These are phyloP conservation scores for Argyra leucocephala DNA, from an alignment of 2,888 invertebrate species.

Conservation along the genomic window DNA sequence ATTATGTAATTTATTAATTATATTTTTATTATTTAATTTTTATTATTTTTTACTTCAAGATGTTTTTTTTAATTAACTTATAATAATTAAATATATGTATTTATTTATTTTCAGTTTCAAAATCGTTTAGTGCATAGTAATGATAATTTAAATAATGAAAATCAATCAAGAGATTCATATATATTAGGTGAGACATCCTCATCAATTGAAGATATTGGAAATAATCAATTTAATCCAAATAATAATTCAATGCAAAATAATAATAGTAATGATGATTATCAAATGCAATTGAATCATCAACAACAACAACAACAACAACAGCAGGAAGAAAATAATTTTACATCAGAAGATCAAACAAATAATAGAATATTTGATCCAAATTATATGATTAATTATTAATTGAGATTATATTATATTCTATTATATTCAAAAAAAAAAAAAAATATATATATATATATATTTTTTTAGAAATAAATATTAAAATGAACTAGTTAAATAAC, in stretches of 20 bases:
- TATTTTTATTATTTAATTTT: too few species aligned
- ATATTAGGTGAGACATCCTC: slow-evolving; percentile 21
- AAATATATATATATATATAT: neutral
- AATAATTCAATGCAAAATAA: neutral
- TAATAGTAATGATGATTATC: neutral
- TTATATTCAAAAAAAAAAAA: neutral
- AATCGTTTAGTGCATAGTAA: neutral
- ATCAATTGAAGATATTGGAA: slow-evolving; percentile 22
- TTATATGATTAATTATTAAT: neutral
- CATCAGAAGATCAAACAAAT: neutral
- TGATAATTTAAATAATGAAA: slow-evolving; percentile 7
- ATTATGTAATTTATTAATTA: too few species aligned
- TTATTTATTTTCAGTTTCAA: neutral
- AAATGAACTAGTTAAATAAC: neutral
- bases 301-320: too few species aligned
- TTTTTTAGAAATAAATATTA: neutral
- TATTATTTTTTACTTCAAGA: too few species aligned
- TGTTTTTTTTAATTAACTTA: too few species aligned
- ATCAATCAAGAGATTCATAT: slow-evolving; percentile 12
- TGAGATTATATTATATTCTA: neutral
- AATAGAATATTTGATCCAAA: neutral
- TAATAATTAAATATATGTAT: too few species aligned
- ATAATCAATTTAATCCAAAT: slow-evolving; percentile 15
- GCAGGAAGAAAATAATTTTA: neutral
- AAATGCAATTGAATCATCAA: neutral